Evolutionary conservation across 2,797 vertebrate species (phyloP).

Genomic region (Rhodeus uyekii): DNA sequence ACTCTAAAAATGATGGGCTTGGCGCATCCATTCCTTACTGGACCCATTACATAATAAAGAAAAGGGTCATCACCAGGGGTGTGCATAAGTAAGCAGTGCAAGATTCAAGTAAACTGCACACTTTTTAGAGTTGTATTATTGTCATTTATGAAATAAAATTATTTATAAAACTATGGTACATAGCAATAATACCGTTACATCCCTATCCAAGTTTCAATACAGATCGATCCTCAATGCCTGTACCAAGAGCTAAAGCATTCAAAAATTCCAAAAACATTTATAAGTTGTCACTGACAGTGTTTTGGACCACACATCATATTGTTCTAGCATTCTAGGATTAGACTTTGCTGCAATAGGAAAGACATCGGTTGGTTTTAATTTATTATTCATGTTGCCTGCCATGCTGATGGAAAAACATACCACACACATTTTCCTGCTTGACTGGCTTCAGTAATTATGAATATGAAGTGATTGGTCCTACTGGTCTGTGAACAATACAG

Average conservation of each 20-base stretch:
- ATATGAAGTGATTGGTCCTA: not conserved
- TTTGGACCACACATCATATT: not conserved
- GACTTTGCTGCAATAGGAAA: slow-evolving; percentile 23
- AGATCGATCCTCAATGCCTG: not conserved
- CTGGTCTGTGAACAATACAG: not conserved
- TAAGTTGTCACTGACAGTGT: not conserved
- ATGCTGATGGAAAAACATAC: slow-evolving; percentile 15
- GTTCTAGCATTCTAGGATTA: not conserved
- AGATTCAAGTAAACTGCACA: not conserved
- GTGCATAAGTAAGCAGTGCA: not conserved
- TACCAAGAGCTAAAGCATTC: not conserved
- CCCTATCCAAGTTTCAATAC: not conserved
- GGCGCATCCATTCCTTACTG: not conserved
- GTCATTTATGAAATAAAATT: not conserved
- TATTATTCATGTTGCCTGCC: slow-evolving; percentile 27
- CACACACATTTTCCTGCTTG: not conserved
- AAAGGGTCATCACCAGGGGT: not conserved
- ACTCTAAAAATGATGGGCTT: not conserved
- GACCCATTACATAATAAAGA: not conserved
- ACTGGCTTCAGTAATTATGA: not conserved
- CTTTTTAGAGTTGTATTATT: not conserved
- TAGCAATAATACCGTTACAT: not conserved
- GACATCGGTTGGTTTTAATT: slow-evolving; percentile 16
- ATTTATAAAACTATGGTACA: not conserved
- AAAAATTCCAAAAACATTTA: not conserved